Evolutionary conservation across 2,797 vertebrate species (phyloP), one percentile per base, ranked within the genome.

Genomic region (Acanthurus lineatus): DNA sequence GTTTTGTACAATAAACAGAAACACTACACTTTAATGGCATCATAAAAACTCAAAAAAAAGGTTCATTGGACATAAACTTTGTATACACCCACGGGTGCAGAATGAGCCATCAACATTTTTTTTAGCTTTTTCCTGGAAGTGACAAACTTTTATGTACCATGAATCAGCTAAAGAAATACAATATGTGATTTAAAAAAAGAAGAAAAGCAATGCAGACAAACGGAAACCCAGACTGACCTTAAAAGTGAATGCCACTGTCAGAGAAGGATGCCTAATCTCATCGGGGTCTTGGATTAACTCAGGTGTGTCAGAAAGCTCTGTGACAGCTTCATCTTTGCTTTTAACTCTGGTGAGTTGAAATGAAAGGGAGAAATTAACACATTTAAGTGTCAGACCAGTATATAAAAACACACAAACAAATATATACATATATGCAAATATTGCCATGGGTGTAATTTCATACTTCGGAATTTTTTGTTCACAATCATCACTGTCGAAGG

Each of bases 171-270:
- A 35, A 35, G 32, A 35, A 35, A 35, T 6, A 35, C 32, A 42
- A 12, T 19, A 49, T 49, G 47, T 16, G 15, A 64, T 3, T 0
- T 17, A 14, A 47, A 74, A 22, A 20, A 42, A 61, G 16, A 66
- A 58, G 1, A 11, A 6, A 35, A 35, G 5, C 32, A 35, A 35
- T 35, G 32, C 32, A 35, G 32, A 35, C 32, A 7, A 35, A 35
- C 7, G 6, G 6, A 4, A 62, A 59, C 9, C 48, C 5, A 63
- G 28, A 58, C 89, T 73, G 16, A 95, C 94, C 92, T 79, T 92
- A 6, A 95, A 94, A 47, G 90, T 88, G 70, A 94, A 95, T 0
- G 25, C 63, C 59, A 95, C 76, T 0, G 93, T 95, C 72, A 95
- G 59, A 56, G 92, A 89, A 17, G 94, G 93, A 77, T 95, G 91